phyloP scores from a whole-genome alignment of 2,888 invertebrate species.

The Electrophaes corylata region DNA sequence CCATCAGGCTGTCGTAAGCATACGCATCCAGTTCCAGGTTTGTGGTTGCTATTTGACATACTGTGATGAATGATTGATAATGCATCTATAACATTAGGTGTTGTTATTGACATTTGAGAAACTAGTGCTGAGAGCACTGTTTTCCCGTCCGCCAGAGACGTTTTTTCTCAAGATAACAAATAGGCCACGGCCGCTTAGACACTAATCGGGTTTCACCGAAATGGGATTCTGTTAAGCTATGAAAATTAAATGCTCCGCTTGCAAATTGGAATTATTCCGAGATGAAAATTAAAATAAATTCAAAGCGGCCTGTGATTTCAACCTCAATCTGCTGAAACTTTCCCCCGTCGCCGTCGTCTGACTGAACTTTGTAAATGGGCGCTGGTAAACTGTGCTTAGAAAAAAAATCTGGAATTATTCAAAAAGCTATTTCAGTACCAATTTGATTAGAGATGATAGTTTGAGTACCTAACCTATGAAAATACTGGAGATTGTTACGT shows the following conservation, averaged over 20 bases:
- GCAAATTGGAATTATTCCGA: conserved; percentile 65
- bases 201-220: conserved; percentile 67
- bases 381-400: conserved; percentile 33
- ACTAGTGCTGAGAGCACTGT: conserved; percentile 32
- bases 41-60: no score
- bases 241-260: conserved; percentile 67
- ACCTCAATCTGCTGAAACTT: conserved; percentile 57
- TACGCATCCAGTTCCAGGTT: no score
- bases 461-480: background rate
- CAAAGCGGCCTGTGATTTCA: conserved; percentile 60
- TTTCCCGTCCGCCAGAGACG: conserved; percentile 45
- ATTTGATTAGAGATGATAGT: background rate
- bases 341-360: conserved; percentile 54
- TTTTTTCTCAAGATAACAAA: conserved; percentile 67
- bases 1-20: no score
- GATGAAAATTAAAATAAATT: conserved; percentile 69
- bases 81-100: no score
- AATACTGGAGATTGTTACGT: background rate
- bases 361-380: conserved; percentile 47
- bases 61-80: no score
- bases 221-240: conserved; percentile 69
- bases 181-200: conserved; percentile 67
- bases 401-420: conserved; percentile 13
- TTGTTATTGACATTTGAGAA: background rate
- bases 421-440: no score